Evolutionary conservation across 2,113 vertebrate species (phyloP).

Genomic region (Paramormyrops kingsleyae): DNA sequence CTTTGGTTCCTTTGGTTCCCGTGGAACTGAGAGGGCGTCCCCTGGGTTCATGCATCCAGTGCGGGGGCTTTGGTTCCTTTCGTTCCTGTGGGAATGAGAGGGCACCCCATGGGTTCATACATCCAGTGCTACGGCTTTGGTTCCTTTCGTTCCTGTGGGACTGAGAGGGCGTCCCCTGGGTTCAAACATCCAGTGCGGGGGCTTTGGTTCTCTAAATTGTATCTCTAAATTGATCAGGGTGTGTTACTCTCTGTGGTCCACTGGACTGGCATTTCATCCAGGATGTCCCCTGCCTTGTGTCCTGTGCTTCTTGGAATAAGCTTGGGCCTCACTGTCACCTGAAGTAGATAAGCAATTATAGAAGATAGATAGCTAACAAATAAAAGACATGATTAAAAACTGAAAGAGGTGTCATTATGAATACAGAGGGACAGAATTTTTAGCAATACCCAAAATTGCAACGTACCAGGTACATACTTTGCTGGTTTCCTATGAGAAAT

Average conservation of each 20-base stretch:
- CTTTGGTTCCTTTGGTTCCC: too few species aligned
- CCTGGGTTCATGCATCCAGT: background rate
- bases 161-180: background rate
- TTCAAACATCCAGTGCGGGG: background rate
- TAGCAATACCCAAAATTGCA: background rate
- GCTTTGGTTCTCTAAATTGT: background rate
- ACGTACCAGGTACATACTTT: constrained; percentile 21
- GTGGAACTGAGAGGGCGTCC: background rate
- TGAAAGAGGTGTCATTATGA: background rate
- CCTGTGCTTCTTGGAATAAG: background rate
- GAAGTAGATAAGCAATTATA: background rate
- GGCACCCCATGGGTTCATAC: background rate
- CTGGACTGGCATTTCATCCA: background rate
- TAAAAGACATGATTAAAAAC: background rate
- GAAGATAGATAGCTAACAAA: background rate
- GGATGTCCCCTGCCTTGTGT: background rate
- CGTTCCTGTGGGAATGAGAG: background rate
- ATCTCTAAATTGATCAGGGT: background rate
- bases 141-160: background rate
- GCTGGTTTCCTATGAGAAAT: constrained; percentile 20
- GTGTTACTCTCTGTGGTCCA: background rate
- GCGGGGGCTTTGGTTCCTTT: too few species aligned
- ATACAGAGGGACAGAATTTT: background rate
- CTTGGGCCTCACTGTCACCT: background rate
- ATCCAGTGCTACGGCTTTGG: background rate